Conservation (phyloP, 2,797 vertebrate genomes). For the Pseudotriccus pelzelni region DNA sequence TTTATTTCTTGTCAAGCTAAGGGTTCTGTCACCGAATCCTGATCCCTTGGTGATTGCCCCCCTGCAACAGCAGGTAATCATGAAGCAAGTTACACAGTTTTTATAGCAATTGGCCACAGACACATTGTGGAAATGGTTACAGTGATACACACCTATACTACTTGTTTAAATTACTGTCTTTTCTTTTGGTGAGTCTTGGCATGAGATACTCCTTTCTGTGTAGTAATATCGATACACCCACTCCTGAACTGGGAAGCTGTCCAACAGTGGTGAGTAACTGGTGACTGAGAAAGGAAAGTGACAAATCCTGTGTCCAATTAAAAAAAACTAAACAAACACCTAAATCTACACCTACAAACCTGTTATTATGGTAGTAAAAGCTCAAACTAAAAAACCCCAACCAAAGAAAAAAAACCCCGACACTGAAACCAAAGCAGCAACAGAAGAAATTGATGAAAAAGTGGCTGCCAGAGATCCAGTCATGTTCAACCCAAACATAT, state of each 20-base stretch:
- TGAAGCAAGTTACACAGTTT: neutral
- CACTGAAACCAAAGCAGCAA: neutral
- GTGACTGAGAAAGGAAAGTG: neutral
- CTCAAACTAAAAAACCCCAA: neutral
- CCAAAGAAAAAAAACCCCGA: neutral
- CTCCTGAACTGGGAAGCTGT: neutral
- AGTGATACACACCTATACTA: neutral
- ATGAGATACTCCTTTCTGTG: neutral
- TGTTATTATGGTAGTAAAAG: neutral
- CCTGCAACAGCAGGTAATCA: neutral
- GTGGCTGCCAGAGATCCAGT: neutral
- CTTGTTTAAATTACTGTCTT: neutral
- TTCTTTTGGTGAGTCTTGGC: neutral
- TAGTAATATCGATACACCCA: neutral
- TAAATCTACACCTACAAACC: neutral
- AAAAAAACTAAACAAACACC: accelerated
- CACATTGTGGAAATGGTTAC: neutral
- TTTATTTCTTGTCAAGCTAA: neutral
- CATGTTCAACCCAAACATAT: neutral
- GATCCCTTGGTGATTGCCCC: neutral
- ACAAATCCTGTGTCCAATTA: neutral
- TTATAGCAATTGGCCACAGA: neutral
- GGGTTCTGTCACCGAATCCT: neutral
- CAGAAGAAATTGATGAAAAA: neutral
- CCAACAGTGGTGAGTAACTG: neutral